phyloP scores from a whole-genome alignment of 2,113 vertebrate species.

The Planiliza haematocheilus region DNA sequence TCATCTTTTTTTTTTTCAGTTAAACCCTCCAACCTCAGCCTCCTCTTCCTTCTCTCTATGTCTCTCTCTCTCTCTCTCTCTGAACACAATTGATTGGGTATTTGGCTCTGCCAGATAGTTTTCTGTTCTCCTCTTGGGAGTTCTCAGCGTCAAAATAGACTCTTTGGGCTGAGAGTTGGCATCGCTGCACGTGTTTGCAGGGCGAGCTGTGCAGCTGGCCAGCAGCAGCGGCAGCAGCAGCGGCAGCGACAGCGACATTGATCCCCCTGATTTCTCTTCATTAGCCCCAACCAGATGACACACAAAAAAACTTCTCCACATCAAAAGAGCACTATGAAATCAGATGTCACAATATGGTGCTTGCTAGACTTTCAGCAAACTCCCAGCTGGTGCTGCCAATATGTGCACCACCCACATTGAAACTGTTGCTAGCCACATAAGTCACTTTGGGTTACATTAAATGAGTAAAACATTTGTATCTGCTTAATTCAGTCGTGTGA shows the following conservation, averaged over 20 bases:
- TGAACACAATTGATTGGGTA: constrained; percentile 39
- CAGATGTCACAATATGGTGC: constrained; percentile 26
- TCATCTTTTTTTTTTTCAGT: constrained; percentile 27
- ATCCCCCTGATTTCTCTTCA: constrained; percentile 50
- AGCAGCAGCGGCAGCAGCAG: constrained; percentile 15
- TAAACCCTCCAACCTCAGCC: background rate
- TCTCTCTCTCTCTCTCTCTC: background rate
- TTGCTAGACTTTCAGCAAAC: constrained; percentile 24
- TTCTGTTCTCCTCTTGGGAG: constrained; percentile 32
- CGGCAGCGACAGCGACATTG: constrained; percentile 43
- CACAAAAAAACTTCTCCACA: constrained; percentile 39
- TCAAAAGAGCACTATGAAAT: constrained; percentile 55
- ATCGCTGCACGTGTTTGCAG: constrained; percentile 28
- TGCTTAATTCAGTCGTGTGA: background rate
- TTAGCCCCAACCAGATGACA: constrained; percentile 51
- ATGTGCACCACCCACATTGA: constrained; percentile 36
- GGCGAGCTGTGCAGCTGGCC: constrained; percentile 13
- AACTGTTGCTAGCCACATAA: constrained; percentile 5
- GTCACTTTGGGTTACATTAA: background rate
- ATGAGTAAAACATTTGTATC: background rate
- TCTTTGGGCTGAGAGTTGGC: constrained; percentile 17
- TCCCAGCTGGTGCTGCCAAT: constrained; percentile 48
- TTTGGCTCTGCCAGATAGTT: constrained; percentile 44
- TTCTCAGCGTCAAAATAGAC: constrained; percentile 39
- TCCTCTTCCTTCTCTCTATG: background rate